Evolutionary conservation across 2,113 vertebrate genomes (phyloP).

Genomic region (Mormyrus iriodes): DNA sequence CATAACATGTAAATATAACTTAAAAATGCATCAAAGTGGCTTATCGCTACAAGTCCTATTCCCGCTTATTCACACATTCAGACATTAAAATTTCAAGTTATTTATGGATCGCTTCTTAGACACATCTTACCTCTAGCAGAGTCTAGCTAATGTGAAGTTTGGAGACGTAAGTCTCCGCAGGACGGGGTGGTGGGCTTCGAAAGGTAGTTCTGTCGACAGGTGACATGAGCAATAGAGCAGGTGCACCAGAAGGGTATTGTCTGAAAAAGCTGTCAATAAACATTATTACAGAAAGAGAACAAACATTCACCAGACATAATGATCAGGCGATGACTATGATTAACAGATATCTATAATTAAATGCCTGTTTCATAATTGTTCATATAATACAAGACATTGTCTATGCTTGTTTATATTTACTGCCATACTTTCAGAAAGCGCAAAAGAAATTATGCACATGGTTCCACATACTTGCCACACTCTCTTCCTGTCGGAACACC

Average conservation of each 20-base stretch:
- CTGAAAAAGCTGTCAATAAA: too few species aligned
- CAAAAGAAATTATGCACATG: too few species aligned
- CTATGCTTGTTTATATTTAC: too few species aligned
- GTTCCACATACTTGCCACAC: too few species aligned
- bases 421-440: too few species aligned
- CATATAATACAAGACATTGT: too few species aligned
- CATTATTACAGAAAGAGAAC: background rate
- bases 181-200: background rate
- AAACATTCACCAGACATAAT: background rate
- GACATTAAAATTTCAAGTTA: background rate
- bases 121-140: background rate
- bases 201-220: background rate
- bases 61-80: background rate
- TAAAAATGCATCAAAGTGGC: background rate
- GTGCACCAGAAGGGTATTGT: background rate
- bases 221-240: background rate
- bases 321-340: background rate
- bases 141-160: too few species aligned
- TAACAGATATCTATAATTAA: background rate
- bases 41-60: background rate
- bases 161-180: too few species aligned
- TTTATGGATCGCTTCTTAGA: background rate
- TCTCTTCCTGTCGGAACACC: too few species aligned
- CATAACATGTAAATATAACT: background rate
- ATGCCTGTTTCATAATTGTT: too few species aligned